Base-by-base conservation (phyloP, 2,888 invertebrate species). In the Drosophila fulvimacula region DNA sequence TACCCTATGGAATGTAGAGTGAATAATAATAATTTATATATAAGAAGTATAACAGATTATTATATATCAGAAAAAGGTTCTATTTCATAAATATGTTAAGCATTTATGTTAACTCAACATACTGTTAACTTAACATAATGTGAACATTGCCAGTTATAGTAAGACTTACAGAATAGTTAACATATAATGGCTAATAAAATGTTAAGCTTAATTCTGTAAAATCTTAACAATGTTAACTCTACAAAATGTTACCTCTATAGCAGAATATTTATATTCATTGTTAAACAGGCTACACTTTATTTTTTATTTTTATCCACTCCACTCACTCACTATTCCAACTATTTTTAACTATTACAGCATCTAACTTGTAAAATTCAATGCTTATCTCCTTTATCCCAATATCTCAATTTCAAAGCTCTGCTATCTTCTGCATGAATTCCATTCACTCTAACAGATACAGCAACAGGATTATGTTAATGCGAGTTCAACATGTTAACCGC, bases 401-500 rank as follows among this genome's bases (percentile, higher is more conserved):
- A 7, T 15, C 52, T 15, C 24, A 38, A 52, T 24, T 13, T 17
- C 24, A 17, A 38, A 27, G 38, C 38, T 27, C 52, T 52, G 24
- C 32, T 38, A 24, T 21, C 51, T 34, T 5, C 34, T 19, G 7
- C 52, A 24, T 13, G n/a, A 36, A n/a, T 24, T n/a, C 6, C 34
- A 3, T 13, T 41, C 30, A 1, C 30, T 19, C 27, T 19, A 36
- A 46, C 51, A 17, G 46, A 30, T 48, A 17, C 4, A 48, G 30
- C 32, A 34, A 39, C n/a, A 32, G 41, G 32, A 36, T 30, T 48
- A 53, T 67, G 51, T 24, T 66, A 49, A 67, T 67, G 55, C 17
- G 32, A 39, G 38, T 32, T 65, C 34, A 53, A 24, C 64, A 44
- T 46, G 46, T 66, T 65, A 48, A 66, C n/a, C 42, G 41, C 21